Base-by-base conservation (phyloP, 2,797 vertebrate genomes). In the Arrhamphus sclerolepis region DNA sequence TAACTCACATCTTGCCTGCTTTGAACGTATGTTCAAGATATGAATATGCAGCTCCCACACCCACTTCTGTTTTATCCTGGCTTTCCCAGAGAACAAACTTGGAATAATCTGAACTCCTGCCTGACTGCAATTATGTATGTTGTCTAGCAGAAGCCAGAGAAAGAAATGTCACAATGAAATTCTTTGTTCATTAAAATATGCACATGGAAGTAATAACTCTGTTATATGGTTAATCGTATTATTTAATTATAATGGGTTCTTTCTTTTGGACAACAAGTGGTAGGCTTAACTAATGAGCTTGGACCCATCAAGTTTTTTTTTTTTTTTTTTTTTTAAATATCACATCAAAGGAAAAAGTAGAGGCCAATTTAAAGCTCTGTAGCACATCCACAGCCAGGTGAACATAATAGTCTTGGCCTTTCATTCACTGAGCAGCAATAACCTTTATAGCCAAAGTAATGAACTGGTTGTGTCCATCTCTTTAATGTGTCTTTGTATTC, bases 401-500 rank as follows among this genome's bases (percentile, higher is more conserved):
- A 86, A 80, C 73, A 83, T 89, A 88, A 90, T 88, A 81, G 85
- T 81, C 79, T 77, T 83, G 84, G 88, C 88, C 87, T 89, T 88
- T 89, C 85, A 87, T 87, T 85, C 84, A 76, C 82, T 72, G 77
- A 83, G 83, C 85, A 78, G 87, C 83, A 89, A 89, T 88, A 87
- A 88, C 88, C 89, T 88, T 89, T 90, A 88, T 86, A 77, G 78
- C 74, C 80, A 82, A 82, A 88, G 84, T 87, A 89, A 91, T 91
- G 88, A 89, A 87, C 84, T 87, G 66, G 73, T 80, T 73, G 80
- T 82, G 84, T 88, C 84, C 75, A 78, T 87, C 81, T 74, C 77
- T 86, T 87, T 88, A 89, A 87, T 88, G 81, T 77, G 85, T 85
- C 85, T 89, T 87, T 84, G 82, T 83, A 87, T 89, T 87, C 85